Evolutionary conservation across 2,113 vertebrate genomes (phyloP).

Genomic region (Microcebus lehilahytsara): DNA sequence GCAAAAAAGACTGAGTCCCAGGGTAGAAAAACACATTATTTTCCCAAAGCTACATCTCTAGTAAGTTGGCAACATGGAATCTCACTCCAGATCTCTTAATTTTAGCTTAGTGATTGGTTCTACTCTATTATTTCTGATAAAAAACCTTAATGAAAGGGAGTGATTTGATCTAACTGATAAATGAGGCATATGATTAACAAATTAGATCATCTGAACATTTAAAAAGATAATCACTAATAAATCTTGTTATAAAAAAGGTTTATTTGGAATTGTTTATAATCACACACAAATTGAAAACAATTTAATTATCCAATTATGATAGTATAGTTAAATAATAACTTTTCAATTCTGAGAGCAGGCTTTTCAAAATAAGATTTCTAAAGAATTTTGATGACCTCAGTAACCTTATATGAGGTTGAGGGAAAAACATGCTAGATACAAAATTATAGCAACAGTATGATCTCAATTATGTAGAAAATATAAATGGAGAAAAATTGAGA

Average conservation of each 20-base stretch:
- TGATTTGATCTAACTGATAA: constrained; percentile 69
- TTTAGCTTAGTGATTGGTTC: constrained; percentile 58
- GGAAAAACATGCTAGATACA: neutral
- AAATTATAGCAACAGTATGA: neutral
- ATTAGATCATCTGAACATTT: constrained; percentile 70
- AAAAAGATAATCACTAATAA: constrained; percentile 69
- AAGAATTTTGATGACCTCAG: neutral
- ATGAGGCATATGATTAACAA: constrained; percentile 72
- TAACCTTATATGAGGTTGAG: neutral
- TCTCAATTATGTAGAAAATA: constrained; percentile 5
- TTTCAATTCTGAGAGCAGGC: neutral
- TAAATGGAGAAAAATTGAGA: constrained; percentile 19
- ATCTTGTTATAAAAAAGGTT: constrained; percentile 58
- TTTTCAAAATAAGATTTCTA: neutral
- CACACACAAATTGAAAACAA: constrained; percentile 54
- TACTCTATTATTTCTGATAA: constrained; percentile 71
- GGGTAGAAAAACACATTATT: neutral
- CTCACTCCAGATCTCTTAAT: constrained; percentile 12
- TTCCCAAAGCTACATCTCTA: neutral
- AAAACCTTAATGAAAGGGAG: constrained; percentile 66
- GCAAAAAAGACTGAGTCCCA: neutral
- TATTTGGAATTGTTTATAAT: constrained; percentile 63
- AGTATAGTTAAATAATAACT: constrained; percentile 25
- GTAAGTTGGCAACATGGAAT: neutral
- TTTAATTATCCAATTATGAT: constrained; percentile 61